A percentile compares a stretch with the other conserved stretches of the same genome.
These are phyloP conservation scores for Ceyx margarethae DNA, from an alignment of 2,113 vertebrate genomes.

Conservation along the genomic window DNA sequence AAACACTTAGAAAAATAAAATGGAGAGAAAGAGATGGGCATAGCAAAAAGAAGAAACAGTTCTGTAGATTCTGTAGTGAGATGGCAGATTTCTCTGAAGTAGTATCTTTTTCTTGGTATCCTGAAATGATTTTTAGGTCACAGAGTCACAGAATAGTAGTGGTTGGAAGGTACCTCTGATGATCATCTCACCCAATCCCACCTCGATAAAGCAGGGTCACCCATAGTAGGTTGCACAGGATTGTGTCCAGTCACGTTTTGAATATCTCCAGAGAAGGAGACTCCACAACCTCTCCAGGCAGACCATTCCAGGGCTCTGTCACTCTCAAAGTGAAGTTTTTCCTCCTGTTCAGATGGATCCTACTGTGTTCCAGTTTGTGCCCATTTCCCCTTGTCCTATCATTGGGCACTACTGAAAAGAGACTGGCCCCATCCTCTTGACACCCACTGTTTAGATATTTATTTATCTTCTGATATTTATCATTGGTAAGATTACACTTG, in stretches of 20 bases:
- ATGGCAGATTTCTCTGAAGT: not conserved
- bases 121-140: not conserved
- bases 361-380: not conserved
- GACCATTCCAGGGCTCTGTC: not conserved
- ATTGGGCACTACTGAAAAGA: not conserved
- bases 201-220: not conserved
- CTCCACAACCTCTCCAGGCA: not conserved
- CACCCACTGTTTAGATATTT: not conserved
- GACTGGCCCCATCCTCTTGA: not conserved
- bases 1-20: constrained; percentile 41
- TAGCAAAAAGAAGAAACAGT: not conserved
- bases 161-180: not conserved
- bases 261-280: not conserved
- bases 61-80: not conserved
- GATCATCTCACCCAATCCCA: not conserved
- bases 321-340: not conserved
- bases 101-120: not conserved
- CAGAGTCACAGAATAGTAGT: not conserved
- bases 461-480: not conserved
- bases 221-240: not conserved
- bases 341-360: not conserved
- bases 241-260: not conserved
- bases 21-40: not conserved
- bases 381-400: not conserved
- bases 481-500: not conserved